These are phyloP conservation scores for Brachionus plicatilis DNA, from an alignment of 1,140 invertebrate species.

Conservation along the genomic window DNA sequence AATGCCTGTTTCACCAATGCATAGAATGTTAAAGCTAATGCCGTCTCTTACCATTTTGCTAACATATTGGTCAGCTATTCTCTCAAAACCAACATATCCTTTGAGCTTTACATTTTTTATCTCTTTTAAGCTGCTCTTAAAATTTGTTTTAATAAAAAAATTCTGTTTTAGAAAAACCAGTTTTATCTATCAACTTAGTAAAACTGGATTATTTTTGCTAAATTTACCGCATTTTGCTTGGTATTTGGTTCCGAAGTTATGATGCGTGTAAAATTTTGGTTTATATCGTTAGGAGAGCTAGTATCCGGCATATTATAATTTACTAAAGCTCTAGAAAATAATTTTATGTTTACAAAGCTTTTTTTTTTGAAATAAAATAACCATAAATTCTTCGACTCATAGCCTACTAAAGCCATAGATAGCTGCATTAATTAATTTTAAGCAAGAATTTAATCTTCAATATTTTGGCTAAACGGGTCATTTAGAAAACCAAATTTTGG, in stretches of 20 bases:
- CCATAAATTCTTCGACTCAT: slow-evolving; percentile 3
- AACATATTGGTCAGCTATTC: slow-evolving; percentile 92
- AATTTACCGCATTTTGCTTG: not conserved
- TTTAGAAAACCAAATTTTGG: slow-evolving; percentile 14
- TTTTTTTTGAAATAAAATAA: not conserved
- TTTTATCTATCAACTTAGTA: not conserved
- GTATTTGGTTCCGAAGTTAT: not conserved
- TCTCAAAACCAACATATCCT: slow-evolving; percentile 97
- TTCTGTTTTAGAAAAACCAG: not conserved
- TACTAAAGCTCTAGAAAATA: not conserved
- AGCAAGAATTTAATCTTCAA: not conserved
- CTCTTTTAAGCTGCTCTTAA: not conserved
- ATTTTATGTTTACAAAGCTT: not conserved
- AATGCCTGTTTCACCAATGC: slow-evolving; percentile 90
- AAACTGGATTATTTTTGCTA: not conserved
- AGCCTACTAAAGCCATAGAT: not conserved
- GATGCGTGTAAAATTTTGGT: slow-evolving; percentile 5
- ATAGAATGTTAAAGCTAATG: slow-evolving; percentile 93
- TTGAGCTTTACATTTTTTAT: slow-evolving; percentile 45
- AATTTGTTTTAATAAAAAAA: not conserved
- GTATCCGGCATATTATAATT: not conserved
- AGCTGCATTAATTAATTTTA: slow-evolving; percentile 19
- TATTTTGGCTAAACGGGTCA: not conserved
- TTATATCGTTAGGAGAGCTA: not conserved
- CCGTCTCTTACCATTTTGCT: slow-evolving; percentile 95